Evolutionary conservation across 2,888 invertebrate species (phyloP).

Genomic region (Tiphia femorata): DNA sequence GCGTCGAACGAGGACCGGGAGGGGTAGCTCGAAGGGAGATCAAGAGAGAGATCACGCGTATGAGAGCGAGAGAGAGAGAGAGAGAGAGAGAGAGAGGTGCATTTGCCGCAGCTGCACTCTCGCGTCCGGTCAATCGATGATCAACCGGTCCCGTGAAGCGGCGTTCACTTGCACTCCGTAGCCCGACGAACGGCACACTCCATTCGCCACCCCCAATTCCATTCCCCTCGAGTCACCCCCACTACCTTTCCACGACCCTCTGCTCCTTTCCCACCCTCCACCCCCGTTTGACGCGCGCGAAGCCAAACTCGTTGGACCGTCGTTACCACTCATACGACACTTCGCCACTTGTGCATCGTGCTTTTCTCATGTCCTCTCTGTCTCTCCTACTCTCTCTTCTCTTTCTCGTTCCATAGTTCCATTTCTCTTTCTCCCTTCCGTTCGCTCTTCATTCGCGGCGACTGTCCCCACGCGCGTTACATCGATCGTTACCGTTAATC

Average conservation of each 20-base stretch:
- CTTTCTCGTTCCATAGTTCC: slow-evolving; percentile 1
- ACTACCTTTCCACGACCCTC: too few species aligned
- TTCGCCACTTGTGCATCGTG: slow-evolving; percentile 15
- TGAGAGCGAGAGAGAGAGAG: slow-evolving; percentile 2
- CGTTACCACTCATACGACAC: slow-evolving; percentile 25
- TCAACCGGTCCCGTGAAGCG: slow-evolving; percentile 31
- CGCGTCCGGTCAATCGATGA: slow-evolving; percentile 28
- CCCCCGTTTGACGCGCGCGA: not conserved
- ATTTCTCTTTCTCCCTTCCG: not conserved
- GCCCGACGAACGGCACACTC: too few species aligned
- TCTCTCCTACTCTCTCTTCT: too few species aligned
- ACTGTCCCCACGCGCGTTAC: slow-evolving; percentile 16
- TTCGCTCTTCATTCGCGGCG: slow-evolving; percentile 23
- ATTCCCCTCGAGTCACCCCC: too few species aligned
- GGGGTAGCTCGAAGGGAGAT: not conserved
- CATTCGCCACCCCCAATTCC: too few species aligned
- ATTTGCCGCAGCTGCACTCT: slow-evolving; percentile 3
- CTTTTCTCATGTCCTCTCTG: slow-evolving; percentile 10
- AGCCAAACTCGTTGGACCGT: slow-evolving; percentile 25
- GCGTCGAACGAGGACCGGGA: not conserved
- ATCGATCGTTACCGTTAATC: slow-evolving; percentile 36
- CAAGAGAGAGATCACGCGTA: not conserved
- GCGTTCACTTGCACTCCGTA: slow-evolving; percentile 35
- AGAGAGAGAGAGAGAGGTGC: slow-evolving; percentile 12
- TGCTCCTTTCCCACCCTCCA: too few species aligned